These are phyloP conservation scores for Frankliniella fusca DNA, from an alignment of 2,888 invertebrate genomes.

Conservation along the genomic window DNA sequence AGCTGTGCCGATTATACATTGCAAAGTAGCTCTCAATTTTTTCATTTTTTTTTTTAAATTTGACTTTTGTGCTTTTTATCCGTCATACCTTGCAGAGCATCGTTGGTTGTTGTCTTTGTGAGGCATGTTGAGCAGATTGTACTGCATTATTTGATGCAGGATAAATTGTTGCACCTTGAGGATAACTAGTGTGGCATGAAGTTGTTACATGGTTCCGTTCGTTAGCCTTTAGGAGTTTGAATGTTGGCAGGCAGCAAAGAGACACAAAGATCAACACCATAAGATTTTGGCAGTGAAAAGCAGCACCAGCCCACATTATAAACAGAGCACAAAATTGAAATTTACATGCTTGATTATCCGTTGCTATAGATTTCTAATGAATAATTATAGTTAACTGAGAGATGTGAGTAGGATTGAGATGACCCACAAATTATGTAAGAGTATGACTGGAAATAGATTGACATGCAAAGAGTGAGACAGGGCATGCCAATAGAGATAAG, in stretches of 20 bases:
- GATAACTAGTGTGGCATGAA: conserved; percentile 7
- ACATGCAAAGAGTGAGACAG: conserved; percentile 5
- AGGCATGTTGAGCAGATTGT: not conserved
- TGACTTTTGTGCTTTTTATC: not conserved
- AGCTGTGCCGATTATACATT: no score
- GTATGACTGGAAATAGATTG: not conserved
- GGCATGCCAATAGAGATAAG: not conserved
- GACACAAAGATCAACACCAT: conserved; percentile 16
- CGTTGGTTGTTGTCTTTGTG: conserved; percentile 8
- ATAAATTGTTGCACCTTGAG: not conserved
- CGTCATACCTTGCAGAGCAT: conserved; percentile 16
- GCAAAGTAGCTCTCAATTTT: not conserved
- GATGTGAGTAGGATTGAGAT: not conserved
- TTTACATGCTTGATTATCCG: not conserved
- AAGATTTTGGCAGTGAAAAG: not conserved
- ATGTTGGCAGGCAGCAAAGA: conserved; percentile 19
- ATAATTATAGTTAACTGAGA: not conserved
- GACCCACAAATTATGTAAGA: no score
- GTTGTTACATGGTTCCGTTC: conserved; percentile 13
- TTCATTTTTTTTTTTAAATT: not conserved
- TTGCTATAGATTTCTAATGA: not conserved
- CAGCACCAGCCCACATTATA: not conserved
- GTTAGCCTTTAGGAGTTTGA: not conserved
- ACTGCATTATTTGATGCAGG: conserved; percentile 13
- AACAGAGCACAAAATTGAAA: not conserved